Evolutionary conservation across 1,140 invertebrate genomes (phyloP), one percentile per base, ranked within the genome.

Genomic region (Aradophagus sp.): DNA sequence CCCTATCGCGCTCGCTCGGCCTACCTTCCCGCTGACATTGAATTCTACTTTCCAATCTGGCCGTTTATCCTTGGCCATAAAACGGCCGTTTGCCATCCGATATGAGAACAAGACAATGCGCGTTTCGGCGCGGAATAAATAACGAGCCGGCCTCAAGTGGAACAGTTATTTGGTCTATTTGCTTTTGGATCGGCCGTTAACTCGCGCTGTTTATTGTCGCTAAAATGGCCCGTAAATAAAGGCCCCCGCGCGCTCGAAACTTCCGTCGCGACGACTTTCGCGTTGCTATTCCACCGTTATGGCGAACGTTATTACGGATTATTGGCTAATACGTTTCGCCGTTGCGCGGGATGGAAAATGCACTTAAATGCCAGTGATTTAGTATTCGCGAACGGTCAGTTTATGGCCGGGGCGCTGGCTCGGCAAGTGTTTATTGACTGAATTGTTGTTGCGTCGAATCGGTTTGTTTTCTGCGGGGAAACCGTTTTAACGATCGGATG

Each of bases 21-120:
- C n/a, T n/a, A n/a, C n/a, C n/a, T n/a, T n/a, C 42, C 41, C 61
- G 53, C 36, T 69, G 74, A 71, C 77, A 61, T 73, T 77, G 68
- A 79, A 77, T 77, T 73, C 69, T 73, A 75, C 74, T 79, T 80
- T 80, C 73, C 67, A 77, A 74, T 73, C 71, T 66, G 74, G 13
- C 34, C 47, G 34, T 66, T 67, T 58, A 50, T 66, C 63, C 53
- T n/a, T 58, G 50, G 42, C 36, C 42, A 66, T 56, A 66, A 66
- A 56, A 42, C 45, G 26, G 34, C 17, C 35, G 27, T 23, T 45
- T 50, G 31, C 35, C 63, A 36, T 59, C n/a, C 47, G 39, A 58
- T 58, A 58, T 42, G 35, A 56, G 44, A 56, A 19, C n/a, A 56
- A 66, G 42, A 56, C 52, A 66, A 66, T 66, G n/a, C n/a, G 41